Percentiles rank a stretch among this genome's conserved stretches.
These are phyloP conservation scores for Latheticus oryzae DNA, from an alignment of 2,888 invertebrate genomes.

Conservation along the genomic window DNA sequence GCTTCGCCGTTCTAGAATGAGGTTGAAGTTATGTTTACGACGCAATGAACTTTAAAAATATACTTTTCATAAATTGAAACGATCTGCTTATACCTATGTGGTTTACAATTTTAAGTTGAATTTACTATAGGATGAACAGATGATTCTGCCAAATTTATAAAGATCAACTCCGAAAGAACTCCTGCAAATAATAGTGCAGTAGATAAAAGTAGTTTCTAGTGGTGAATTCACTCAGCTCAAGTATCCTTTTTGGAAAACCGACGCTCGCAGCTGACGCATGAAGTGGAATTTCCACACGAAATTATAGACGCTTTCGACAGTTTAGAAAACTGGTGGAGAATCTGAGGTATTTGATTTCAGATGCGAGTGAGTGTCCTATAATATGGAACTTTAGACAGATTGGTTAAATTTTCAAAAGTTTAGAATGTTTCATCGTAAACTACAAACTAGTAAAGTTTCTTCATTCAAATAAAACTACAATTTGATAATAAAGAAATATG, in stretches of 20 bases:
- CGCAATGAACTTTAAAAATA: slow-evolving; percentile 36
- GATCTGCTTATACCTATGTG: slow-evolving; percentile 29
- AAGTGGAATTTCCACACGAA: slow-evolving; percentile 29
- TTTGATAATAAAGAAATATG: too few species aligned
- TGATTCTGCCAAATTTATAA: background rate
- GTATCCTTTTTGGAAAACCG: slow-evolving; percentile 13
- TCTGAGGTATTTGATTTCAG: slow-evolving; percentile 29
- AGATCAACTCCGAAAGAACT: background rate
- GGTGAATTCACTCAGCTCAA: slow-evolving; percentile 21
- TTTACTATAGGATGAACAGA: too few species aligned
- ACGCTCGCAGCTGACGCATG: slow-evolving; percentile 21
- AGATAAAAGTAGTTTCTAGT: slow-evolving; percentile 23
- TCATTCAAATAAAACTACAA: too few species aligned
- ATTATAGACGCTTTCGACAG: slow-evolving; percentile 30
- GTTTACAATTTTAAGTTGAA: slow-evolving; percentile 14
- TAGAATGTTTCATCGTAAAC: slow-evolving; percentile 14
- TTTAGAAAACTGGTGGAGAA: slow-evolving; percentile 18
- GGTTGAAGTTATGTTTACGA: slow-evolving; percentile 31
- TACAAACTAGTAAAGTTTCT: slow-evolving; percentile 1
- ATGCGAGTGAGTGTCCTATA: slow-evolving; percentile 9
- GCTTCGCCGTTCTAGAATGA: slow-evolving; percentile 25
- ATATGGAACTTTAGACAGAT: slow-evolving; percentile 24
- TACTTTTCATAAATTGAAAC: slow-evolving; percentile 38
- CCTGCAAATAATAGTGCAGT: slow-evolving; percentile 14
- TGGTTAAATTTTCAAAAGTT: slow-evolving; percentile 26